Percentiles rank a stretch among this genome's conserved stretches.
phyloP scores from a whole-genome alignment of 2,888 invertebrate species.

The Philaethria dido region DNA sequence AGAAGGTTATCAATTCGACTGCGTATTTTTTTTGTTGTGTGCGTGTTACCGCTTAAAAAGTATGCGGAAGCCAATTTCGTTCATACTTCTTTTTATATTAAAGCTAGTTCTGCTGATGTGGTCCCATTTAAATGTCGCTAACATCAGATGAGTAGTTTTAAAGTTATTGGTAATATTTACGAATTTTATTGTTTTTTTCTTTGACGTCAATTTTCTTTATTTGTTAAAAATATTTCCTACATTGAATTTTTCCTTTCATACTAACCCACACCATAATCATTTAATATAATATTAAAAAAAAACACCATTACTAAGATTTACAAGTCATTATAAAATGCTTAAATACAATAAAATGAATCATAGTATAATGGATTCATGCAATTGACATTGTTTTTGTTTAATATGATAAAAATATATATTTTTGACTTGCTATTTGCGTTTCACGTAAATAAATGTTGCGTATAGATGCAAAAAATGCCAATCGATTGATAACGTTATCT shows the following conservation, averaged over 20 bases:
- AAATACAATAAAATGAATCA: not conserved
- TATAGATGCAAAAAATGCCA: not conserved
- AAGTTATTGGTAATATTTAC: too few species aligned
- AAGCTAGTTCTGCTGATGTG: too few species aligned
- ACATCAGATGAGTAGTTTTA: too few species aligned
- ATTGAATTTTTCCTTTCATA: not conserved
- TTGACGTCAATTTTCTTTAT: too few species aligned
- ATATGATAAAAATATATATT: not conserved
- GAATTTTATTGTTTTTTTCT: too few species aligned
- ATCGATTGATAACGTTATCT: slow-evolving; percentile 6
- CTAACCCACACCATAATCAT: not conserved
- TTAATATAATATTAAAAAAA: not conserved
- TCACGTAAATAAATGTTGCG: not conserved
- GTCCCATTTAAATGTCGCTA: too few species aligned
- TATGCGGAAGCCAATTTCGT: too few species aligned
- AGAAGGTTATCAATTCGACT: too few species aligned
- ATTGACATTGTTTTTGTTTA: not conserved
- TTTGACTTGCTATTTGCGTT: not conserved
- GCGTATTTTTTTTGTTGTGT: too few species aligned
- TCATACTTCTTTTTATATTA: too few species aligned
- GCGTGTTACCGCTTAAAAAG: too few species aligned
- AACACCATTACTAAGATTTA: not conserved
- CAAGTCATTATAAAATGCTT: not conserved
- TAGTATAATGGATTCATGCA: not conserved
- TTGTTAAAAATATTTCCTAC: too few species aligned